These are phyloP conservation scores for Anolis sagrei DNA, from an alignment of 2,113 vertebrate genomes.

Conservation along the genomic window DNA sequence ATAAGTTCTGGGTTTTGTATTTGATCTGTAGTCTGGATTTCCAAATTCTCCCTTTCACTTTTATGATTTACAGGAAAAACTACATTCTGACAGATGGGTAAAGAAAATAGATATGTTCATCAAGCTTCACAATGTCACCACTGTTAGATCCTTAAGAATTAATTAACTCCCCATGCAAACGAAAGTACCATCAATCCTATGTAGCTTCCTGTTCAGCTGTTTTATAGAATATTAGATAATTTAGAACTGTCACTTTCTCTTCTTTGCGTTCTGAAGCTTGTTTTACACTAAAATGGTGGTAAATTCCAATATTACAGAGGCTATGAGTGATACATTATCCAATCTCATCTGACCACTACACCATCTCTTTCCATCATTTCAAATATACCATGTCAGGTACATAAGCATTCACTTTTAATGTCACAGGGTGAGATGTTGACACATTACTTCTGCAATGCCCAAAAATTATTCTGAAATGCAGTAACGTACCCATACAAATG, in stretches of 20 bases:
- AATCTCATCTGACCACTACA: not conserved
- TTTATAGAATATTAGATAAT: not conserved
- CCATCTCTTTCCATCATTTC: not conserved
- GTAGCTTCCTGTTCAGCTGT: not conserved
- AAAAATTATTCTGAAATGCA: not conserved
- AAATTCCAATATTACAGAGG: not conserved
- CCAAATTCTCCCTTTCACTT: not conserved
- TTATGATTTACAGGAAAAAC: not conserved
- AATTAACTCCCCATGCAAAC: constrained; percentile 19
- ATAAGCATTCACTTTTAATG: not conserved
- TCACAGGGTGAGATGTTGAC: not conserved
- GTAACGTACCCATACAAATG: not conserved
- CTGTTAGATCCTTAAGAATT: constrained; percentile 18
- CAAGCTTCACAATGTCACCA: not conserved
- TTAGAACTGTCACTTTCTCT: not conserved
- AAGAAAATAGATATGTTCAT: not conserved
- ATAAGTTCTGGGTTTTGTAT: not conserved
- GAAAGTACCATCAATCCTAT: not conserved
- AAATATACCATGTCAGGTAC: not conserved
- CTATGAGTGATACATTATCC: not conserved
- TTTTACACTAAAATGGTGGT: not conserved
- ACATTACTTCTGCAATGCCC: not conserved
- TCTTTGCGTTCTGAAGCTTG: not conserved
- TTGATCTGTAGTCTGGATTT: not conserved
- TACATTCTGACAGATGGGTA: not conserved